phyloP scores from a whole-genome alignment of 2,797 vertebrate species.

The Naso thynnoides region DNA sequence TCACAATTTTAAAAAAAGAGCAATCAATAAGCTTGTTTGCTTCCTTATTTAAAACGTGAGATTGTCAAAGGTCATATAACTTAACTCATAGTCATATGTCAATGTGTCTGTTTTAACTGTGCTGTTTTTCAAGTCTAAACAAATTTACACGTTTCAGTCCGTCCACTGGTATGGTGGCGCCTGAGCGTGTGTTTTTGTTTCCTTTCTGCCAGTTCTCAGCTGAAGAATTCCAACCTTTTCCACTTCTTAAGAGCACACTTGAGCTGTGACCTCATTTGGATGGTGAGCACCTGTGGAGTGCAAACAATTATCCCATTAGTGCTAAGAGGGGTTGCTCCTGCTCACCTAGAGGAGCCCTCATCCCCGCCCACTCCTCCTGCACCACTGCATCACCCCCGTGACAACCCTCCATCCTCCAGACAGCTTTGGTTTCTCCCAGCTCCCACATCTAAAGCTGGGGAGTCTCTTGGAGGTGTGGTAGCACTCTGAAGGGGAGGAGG shows the following conservation, averaged over 20 bases:
- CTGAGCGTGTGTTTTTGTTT: slow-evolving; percentile 35
- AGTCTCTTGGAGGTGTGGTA: slow-evolving; percentile 65
- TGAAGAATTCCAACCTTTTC: slow-evolving; percentile 77
- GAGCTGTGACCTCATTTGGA: slow-evolving; percentile 96
- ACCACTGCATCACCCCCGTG: slow-evolving; percentile 49
- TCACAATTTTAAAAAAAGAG: too few relatives aligned
- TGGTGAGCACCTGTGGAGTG: slow-evolving; percentile 91
- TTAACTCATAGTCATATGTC: neutral
- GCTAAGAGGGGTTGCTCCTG: slow-evolving; percentile 75
- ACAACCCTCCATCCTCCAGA: slow-evolving; percentile 82
- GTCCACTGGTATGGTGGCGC: neutral
- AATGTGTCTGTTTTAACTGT: neutral
- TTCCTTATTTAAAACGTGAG: too few relatives aligned
- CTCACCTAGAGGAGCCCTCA: slow-evolving; percentile 65
- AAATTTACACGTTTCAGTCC: neutral
- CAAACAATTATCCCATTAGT: slow-evolving; percentile 95
- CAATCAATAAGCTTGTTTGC: too few relatives aligned
- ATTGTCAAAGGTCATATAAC: neutral
- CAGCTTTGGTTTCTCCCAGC: slow-evolving; percentile 88
- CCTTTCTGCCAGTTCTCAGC: slow-evolving; percentile 28
- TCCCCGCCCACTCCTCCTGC: slow-evolving; percentile 61
- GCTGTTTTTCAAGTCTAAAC: neutral
- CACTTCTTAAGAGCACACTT: slow-evolving; percentile 90
- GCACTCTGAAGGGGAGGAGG: slow-evolving; percentile 50
- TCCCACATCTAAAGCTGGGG: slow-evolving; percentile 87